These are phyloP conservation scores for Megaceryle torquata DNA, from an alignment of 2,113 vertebrate species.

Conservation along the genomic window DNA sequence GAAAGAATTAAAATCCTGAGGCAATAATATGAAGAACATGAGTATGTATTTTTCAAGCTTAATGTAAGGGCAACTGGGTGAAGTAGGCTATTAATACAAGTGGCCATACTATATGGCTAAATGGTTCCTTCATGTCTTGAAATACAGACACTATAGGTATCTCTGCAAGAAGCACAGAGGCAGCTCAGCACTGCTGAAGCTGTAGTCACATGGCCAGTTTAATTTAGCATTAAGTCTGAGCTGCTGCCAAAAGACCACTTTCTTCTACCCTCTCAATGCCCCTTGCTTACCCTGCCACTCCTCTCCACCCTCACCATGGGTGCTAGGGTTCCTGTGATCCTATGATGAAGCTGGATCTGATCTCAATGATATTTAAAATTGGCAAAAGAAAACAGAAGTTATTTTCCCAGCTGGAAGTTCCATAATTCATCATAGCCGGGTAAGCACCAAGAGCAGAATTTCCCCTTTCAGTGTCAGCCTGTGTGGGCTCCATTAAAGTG, in stretches of 20 bases:
- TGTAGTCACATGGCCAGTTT: background rate
- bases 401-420: background rate
- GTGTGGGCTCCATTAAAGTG: background rate
- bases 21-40: background rate
- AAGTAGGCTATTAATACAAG: background rate
- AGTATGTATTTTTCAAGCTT: background rate
- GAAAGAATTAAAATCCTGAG: background rate
- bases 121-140: background rate
- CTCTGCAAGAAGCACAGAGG: background rate
- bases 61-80: background rate
- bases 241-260: background rate
- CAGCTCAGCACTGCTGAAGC: background rate
- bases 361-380: background rate
- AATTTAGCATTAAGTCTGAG: background rate
- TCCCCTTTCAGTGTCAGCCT: background rate
- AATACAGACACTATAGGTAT: background rate
- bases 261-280: background rate
- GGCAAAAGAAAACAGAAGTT: constrained; percentile 12
- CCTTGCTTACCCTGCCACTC: background rate
- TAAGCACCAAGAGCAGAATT: background rate
- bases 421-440: background rate
- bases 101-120: background rate
- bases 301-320: background rate
- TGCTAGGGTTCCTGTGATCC: background rate
- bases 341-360: background rate